phyloP scores from a whole-genome alignment of 2,888 invertebrate species.

The Maniola hyperantus region DNA sequence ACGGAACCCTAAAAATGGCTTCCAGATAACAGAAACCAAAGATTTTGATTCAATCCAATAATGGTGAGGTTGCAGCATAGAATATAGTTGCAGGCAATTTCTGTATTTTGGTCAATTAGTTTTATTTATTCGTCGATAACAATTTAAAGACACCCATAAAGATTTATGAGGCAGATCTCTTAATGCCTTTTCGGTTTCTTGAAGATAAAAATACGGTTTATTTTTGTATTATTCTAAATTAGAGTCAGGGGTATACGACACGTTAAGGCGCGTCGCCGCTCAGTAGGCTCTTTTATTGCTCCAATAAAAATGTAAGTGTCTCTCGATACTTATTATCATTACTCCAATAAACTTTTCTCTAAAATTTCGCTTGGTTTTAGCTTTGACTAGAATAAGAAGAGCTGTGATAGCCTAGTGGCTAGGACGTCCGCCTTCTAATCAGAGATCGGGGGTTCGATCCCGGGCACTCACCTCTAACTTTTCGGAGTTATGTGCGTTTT shows the following conservation, averaged over 20 bases:
- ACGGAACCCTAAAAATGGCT: no score
- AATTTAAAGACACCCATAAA: constrained; percentile 15
- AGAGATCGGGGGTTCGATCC: no score
- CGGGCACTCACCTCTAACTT: no score
- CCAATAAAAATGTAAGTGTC: constrained; percentile 25
- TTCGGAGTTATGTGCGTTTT: no score
- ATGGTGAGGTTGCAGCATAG: neutral
- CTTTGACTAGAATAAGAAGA: no score
- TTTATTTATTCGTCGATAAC: neutral
- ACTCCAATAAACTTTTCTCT: neutral
- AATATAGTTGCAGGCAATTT: no score
- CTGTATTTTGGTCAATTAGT: neutral
- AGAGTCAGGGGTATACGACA: constrained; percentile 18
- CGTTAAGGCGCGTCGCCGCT: constrained; percentile 22
- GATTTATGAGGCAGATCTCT: constrained; percentile 17
- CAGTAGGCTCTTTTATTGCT: constrained; percentile 19
- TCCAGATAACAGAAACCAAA: no score
- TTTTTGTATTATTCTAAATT: constrained; percentile 25
- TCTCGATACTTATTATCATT: constrained; percentile 24
- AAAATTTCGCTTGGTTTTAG: neutral
- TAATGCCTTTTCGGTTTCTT: constrained; percentile 7
- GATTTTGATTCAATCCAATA: no score
- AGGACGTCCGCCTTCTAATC: no score
- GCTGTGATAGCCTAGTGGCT: no score
- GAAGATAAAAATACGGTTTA: constrained; percentile 23